These are phyloP conservation scores for Pristionchus mayeri DNA, from an alignment of 2,888 invertebrate genomes.

Conservation along the genomic window DNA sequence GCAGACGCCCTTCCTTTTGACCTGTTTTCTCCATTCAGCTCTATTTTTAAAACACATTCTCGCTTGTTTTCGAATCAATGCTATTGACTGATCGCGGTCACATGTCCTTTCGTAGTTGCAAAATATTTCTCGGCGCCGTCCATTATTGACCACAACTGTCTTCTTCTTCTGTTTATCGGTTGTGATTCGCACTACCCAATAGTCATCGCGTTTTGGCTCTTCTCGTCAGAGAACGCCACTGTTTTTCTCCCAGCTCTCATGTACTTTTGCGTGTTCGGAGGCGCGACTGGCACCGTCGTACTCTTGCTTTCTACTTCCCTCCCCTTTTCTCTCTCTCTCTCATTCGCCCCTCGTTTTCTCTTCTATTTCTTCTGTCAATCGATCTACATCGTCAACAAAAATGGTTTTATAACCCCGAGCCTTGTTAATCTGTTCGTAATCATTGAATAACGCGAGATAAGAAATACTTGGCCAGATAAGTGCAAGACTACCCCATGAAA, in stretches of 20 bases:
- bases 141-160: background rate
- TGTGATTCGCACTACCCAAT: constrained; percentile 1
- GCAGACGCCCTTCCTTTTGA: too few species aligned
- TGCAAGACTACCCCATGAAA: background rate
- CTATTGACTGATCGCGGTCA: background rate
- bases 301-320: constrained; percentile 21
- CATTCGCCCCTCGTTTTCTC: background rate
- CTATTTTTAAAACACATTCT: too few species aligned
- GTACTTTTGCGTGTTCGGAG: constrained; percentile 17
- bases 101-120: background rate
- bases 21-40: too few species aligned
- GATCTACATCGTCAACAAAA: background rate
- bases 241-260: background rate
- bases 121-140: background rate
- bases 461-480: background rate
- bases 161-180: background rate
- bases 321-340: background rate
- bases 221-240: background rate
- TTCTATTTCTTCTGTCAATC: constrained; percentile 8
- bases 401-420: background rate
- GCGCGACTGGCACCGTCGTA: constrained; percentile 19
- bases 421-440: background rate
- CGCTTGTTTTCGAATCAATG: background rate
- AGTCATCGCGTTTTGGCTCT: background rate
- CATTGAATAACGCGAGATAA: background rate